Conservation (phyloP, 2,113 vertebrate genomes). For the Hydropotes inermis region DNA sequence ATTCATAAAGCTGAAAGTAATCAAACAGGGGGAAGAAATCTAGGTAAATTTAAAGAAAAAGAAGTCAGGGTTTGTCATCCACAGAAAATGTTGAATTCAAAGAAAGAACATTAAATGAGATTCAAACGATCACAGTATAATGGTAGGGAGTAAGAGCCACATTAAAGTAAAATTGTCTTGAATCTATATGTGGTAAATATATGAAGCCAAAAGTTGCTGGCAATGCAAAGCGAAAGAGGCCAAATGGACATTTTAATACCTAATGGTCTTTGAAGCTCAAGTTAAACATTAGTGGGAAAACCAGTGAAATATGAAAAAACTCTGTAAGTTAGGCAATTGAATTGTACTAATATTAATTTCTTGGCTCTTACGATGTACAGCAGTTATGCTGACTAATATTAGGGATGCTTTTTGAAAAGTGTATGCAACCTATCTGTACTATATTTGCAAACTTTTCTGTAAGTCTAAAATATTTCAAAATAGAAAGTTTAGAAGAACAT, state of each 20-base stretch:
- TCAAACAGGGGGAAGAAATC: neutral
- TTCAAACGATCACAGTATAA: neutral
- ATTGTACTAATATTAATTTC: neutral
- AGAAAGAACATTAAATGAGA: neutral
- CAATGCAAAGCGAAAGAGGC: neutral
- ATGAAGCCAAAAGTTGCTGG: neutral
- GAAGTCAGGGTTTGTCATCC: neutral
- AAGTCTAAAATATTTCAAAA: neutral
- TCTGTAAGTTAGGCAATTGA: neutral
- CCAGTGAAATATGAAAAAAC: neutral
- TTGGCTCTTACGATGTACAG: neutral
- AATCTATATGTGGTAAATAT: neutral
- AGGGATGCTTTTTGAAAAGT: neutral
- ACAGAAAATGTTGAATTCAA: conserved; percentile 35
- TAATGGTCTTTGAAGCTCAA: neutral
- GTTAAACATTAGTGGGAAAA: neutral
- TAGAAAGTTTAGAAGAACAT: neutral
- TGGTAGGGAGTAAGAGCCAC: neutral
- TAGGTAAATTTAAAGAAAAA: neutral
- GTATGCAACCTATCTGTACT: neutral
- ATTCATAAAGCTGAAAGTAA: neutral
- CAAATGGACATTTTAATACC: neutral
- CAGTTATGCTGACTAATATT: neutral
- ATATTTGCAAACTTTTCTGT: neutral
- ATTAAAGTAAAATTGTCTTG: neutral